phyloP scores from a whole-genome alignment of 2,113 vertebrate species.

The Tenebrosternarchus preto region DNA sequence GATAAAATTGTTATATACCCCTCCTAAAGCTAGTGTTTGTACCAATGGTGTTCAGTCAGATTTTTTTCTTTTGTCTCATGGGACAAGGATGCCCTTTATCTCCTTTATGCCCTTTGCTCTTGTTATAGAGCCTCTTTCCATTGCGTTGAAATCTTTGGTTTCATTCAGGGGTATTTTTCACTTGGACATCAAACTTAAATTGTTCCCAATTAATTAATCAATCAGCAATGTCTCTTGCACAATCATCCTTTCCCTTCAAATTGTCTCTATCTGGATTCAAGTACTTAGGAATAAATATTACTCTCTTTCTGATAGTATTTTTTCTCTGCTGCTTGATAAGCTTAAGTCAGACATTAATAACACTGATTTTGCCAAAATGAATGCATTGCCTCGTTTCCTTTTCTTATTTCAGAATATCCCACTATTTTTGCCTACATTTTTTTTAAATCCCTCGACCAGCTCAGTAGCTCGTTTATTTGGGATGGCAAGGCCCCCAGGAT shows the following conservation, averaged over 20 bases:
- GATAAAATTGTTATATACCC: neutral
- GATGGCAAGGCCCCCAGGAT: neutral
- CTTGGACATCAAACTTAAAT: neutral
- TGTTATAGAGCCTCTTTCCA: neutral
- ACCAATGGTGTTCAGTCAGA: neutral
- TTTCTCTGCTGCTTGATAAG: too few species aligned
- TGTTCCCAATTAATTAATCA: neutral
- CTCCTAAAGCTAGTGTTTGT: neutral
- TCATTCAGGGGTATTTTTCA: neutral
- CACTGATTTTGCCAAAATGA: neutral
- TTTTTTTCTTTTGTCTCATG: neutral
- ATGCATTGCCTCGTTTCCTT: neutral
- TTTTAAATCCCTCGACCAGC: neutral
- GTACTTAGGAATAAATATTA: too few species aligned
- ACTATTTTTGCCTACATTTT: neutral
- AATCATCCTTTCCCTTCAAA: too few species aligned
- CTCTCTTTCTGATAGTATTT: too few species aligned
- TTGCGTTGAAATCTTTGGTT: neutral
- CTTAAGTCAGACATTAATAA: too few species aligned
- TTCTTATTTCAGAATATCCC: neutral
- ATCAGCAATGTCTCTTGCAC: neutral
- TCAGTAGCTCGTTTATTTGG: neutral
- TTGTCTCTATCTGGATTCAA: too few species aligned
- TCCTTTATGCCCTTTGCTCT: neutral
- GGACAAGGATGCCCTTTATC: neutral